A percentile compares a stretch with the other conserved stretches of the same genome.
phyloP scores from a whole-genome alignment of 2,888 invertebrate genomes.

The Lasius fuliginosus region DNA sequence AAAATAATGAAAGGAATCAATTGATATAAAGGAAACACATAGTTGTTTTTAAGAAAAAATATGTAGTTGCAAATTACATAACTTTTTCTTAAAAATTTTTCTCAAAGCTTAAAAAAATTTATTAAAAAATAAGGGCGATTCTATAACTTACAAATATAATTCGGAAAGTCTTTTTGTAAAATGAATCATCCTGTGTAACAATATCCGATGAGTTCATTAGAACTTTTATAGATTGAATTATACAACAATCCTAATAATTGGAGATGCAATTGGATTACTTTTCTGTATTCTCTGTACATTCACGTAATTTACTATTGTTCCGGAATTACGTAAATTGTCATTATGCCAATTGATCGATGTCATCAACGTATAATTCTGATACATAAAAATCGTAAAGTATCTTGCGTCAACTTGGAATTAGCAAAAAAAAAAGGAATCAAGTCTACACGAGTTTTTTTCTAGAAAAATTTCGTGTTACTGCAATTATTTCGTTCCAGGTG shows the following conservation, averaged over 20 bases:
- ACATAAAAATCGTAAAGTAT: not conserved
- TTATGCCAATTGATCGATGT: conserved; percentile 30
- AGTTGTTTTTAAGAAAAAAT: no score
- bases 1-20: no score
- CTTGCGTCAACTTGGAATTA: not conserved
- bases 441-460: conserved; percentile 63
- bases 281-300: not conserved
- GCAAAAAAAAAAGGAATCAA: conserved; percentile 44
- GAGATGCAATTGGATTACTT: conserved; percentile 22
- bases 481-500: conserved; percentile 74
- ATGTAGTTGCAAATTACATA: no score
- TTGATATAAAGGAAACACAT: no score
- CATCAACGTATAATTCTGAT: not conserved
- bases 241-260: not conserved
- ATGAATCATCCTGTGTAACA: no score
- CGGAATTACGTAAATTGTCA: conserved; percentile 62
- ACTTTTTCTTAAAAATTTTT: no score
- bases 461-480: conserved; percentile 67
- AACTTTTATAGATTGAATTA: not conserved
- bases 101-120: no score
- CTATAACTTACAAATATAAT: no score
- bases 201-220: not conserved
- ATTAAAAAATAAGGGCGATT: no score
- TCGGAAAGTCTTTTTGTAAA: no score
- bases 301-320: conserved; percentile 43